phyloP scores from a whole-genome alignment of 2,888 invertebrate species.

The Azorinus chamasolen region DNA sequence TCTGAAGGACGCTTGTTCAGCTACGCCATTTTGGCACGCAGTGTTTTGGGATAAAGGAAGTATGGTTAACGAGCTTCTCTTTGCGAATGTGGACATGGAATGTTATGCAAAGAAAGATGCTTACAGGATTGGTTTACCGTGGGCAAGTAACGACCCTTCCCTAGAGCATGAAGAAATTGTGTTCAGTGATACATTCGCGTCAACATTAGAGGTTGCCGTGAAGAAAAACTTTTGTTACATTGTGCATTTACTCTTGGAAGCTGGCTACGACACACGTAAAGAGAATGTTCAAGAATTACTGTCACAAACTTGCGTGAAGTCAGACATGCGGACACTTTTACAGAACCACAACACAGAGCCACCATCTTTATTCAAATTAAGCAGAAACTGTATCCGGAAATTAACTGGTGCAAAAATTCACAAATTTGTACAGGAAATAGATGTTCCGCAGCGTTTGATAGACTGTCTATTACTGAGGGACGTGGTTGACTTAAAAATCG shows the following conservation, averaged over 20 bases:
- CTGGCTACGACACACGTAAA: constrained; percentile 37
- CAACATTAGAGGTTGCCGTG: constrained; percentile 41
- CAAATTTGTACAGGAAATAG: constrained; percentile 27
- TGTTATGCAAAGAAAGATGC: constrained; percentile 50
- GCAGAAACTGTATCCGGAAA: constrained; percentile 42
- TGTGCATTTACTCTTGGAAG: constrained; percentile 40
- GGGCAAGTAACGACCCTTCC: constrained; percentile 5
- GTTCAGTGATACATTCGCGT: constrained; percentile 7
- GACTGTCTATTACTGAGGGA: constrained; percentile 57
- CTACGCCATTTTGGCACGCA: constrained; percentile 64
- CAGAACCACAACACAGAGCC: constrained; percentile 38
- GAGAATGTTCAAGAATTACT: constrained; percentile 51
- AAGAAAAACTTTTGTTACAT: constrained; percentile 49
- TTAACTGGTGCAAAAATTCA: constrained; percentile 39
- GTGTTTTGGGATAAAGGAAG: constrained; percentile 64
- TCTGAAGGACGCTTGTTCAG: constrained; percentile 40
- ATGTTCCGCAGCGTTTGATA: constrained; percentile 42
- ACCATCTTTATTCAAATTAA: constrained; percentile 23
- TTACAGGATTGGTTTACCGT: constrained; percentile 56
- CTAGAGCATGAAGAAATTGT: neutral
- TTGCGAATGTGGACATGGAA: constrained; percentile 57
- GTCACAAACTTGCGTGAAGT: constrained; percentile 19
- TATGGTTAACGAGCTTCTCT: constrained; percentile 59
- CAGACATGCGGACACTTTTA: constrained; percentile 22
- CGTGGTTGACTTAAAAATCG: constrained; percentile 29